These are phyloP conservation scores for Isurus oxyrinchus DNA, from an alignment of 2,113 vertebrate genomes.

Conservation along the genomic window DNA sequence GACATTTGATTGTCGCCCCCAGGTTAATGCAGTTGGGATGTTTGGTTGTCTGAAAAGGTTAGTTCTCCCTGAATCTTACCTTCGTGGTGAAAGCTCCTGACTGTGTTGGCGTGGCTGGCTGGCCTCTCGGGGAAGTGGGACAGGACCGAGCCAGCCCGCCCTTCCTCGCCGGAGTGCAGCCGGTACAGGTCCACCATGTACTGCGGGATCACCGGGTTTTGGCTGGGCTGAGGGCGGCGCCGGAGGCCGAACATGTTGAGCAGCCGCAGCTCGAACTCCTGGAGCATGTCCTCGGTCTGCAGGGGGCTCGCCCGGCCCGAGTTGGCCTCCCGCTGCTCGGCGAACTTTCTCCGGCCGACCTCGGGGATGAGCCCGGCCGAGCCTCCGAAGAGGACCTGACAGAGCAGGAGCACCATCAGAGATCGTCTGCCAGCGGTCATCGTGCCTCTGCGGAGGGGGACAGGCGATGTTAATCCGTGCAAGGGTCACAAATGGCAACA, in stretches of 20 bases:
- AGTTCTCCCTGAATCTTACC: slow-evolving; percentile 59
- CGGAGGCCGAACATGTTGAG: slow-evolving; percentile 92
- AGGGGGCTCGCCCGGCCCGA: slow-evolving; percentile 56
- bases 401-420: slow-evolving; percentile 91
- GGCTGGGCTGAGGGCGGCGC: slow-evolving; percentile 83
- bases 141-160: slow-evolving; percentile 58
- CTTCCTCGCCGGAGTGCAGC: slow-evolving; percentile 78
- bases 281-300: slow-evolving; percentile 75
- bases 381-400: slow-evolving; percentile 87
- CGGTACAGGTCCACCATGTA: slow-evolving; percentile 94
- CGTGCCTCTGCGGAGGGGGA: slow-evolving; percentile 75
- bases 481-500: background rate
- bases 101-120: slow-evolving; percentile 87
- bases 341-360: slow-evolving; percentile 79
- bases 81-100: slow-evolving; percentile 97
- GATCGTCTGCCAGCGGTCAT: slow-evolving; percentile 92
- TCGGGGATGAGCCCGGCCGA: slow-evolving; percentile 86
- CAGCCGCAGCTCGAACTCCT: slow-evolving; percentile 85
- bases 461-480: background rate
- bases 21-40: background rate
- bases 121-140: slow-evolving; percentile 77
- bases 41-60: too few relatives aligned
- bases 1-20: background rate
- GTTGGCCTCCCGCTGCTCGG: slow-evolving; percentile 62
- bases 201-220: slow-evolving; percentile 80